A percentile compares a stretch with the other conserved stretches of the same genome.
Conservation (phyloP, 2,888 invertebrate species). For the Tinea trinotella region DNA sequence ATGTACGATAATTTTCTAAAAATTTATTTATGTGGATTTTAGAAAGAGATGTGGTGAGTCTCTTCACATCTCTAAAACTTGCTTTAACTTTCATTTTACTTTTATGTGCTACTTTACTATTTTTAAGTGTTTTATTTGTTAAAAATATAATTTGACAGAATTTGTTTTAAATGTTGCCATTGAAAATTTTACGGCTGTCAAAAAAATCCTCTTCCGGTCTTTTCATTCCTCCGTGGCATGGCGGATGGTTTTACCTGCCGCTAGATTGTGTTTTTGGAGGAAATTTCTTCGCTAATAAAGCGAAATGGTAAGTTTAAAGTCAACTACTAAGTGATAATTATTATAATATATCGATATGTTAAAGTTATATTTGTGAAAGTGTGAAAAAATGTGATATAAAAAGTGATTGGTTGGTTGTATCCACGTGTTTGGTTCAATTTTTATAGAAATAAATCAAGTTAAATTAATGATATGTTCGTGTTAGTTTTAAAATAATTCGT, state of each 20-base stretch:
- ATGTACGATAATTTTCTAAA: too few species aligned
- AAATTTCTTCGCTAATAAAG: constrained; percentile 59
- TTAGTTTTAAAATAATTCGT: too few species aligned
- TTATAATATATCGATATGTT: constrained; percentile 18
- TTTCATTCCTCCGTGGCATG: constrained; percentile 72
- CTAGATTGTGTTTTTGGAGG: constrained; percentile 59
- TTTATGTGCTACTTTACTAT: too few species aligned
- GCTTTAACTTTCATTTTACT: too few species aligned
- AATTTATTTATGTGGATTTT: too few species aligned
- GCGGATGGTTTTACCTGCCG: constrained; percentile 66
- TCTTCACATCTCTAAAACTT: too few species aligned
- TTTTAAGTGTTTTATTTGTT: too few species aligned
- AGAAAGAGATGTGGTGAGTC: too few species aligned
- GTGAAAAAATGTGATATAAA: background rate
- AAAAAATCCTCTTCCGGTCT: constrained; percentile 56
- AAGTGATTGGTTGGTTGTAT: background rate
- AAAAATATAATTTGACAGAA: too few species aligned
- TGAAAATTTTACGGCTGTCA: constrained; percentile 35
- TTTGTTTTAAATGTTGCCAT: background rate
- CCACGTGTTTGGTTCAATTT: constrained; percentile 32
- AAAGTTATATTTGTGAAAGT: constrained; percentile 19
- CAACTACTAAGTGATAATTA: background rate
- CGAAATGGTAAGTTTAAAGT: constrained; percentile 48
- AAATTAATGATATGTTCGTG: too few species aligned
- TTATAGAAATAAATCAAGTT: too few species aligned